phyloP scores from a whole-genome alignment of 2,888 invertebrate genomes.

The Hedychridium roseum region DNA sequence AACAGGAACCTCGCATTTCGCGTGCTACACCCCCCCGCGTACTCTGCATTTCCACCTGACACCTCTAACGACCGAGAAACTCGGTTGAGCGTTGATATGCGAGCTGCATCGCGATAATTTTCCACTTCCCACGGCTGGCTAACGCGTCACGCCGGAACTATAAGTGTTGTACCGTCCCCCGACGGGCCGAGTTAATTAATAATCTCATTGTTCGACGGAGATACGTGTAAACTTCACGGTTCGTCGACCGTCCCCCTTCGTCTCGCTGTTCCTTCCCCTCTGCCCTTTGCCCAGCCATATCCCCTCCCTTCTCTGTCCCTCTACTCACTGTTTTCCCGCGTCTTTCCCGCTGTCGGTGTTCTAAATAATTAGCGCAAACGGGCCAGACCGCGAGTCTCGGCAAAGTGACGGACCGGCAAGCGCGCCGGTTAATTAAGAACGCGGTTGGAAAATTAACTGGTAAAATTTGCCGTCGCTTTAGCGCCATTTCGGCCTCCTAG shows the following conservation, averaged over 20 bases:
- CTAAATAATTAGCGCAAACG: slow-evolving; percentile 30
- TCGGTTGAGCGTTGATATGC: slow-evolving; percentile 3
- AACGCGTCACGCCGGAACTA: background rate
- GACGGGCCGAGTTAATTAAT: slow-evolving; percentile 30
- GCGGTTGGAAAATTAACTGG: slow-evolving; percentile 20
- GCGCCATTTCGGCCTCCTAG: background rate
- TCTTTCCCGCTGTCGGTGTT: slow-evolving; percentile 1
- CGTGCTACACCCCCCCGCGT: background rate
- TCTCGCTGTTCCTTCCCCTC: slow-evolving; percentile 2
- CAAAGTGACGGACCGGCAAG: slow-evolving; percentile 19
- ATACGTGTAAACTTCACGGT: background rate
- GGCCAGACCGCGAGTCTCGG: slow-evolving; percentile 14
- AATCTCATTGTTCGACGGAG: slow-evolving; percentile 30
- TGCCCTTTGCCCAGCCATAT: background rate
- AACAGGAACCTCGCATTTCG: background rate
- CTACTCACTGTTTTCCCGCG: background rate
- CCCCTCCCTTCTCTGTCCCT: background rate
- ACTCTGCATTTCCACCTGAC: slow-evolving; percentile 4
- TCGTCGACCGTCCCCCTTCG: slow-evolving; percentile 3
- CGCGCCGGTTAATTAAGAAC: slow-evolving; percentile 33
- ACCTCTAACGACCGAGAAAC: slow-evolving; percentile 11
- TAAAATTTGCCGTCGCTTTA: background rate
- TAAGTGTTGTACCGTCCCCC: slow-evolving; percentile 16
- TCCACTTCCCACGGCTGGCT: slow-evolving; percentile 13
- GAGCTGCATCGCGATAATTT: slow-evolving; percentile 15